These are phyloP conservation scores for Trichomycterus rosablanca DNA, from an alignment of 2,113 vertebrate genomes.

Conservation along the genomic window DNA sequence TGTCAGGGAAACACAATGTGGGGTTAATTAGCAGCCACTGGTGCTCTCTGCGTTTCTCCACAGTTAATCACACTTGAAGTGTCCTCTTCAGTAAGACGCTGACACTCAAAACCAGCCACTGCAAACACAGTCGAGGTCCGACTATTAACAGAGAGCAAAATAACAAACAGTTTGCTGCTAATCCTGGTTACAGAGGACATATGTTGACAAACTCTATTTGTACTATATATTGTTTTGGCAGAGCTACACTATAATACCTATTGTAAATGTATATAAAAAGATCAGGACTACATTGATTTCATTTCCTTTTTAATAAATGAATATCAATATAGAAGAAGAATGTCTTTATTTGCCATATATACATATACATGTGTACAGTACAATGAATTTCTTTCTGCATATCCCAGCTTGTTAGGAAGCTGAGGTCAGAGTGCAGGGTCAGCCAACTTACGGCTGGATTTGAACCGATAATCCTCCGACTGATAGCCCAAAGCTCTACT, in stretches of 20 bases:
- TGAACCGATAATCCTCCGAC: no score
- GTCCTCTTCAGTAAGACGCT: constrained; percentile 58
- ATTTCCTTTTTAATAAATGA: no score
- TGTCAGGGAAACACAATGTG: constrained; percentile 69
- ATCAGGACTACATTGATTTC: no score
- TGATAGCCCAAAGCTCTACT: no score
- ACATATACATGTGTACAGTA: no score
- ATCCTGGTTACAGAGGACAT: constrained; percentile 52
- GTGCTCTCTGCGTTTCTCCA: constrained; percentile 66
- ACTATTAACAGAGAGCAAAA: constrained; percentile 57
- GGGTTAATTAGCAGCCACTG: constrained; percentile 78
- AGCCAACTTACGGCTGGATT: no score
- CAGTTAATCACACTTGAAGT: constrained; percentile 70
- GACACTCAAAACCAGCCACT: constrained; percentile 49
- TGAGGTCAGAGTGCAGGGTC: no score
- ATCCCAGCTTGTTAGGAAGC: no score
- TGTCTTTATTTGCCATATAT: no score
- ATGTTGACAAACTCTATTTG: background rate
- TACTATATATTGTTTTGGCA: background rate
- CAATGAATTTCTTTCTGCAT: no score
- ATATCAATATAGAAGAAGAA: no score
- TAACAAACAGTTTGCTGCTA: constrained; percentile 55
- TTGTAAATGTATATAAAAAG: no score
- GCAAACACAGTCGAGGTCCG: constrained; percentile 54
- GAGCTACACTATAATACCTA: background rate